Evolutionary conservation across 2,797 vertebrate species (phyloP), one percentile per base, ranked within the genome.

Genomic region (Sciurus carolinensis): DNA sequence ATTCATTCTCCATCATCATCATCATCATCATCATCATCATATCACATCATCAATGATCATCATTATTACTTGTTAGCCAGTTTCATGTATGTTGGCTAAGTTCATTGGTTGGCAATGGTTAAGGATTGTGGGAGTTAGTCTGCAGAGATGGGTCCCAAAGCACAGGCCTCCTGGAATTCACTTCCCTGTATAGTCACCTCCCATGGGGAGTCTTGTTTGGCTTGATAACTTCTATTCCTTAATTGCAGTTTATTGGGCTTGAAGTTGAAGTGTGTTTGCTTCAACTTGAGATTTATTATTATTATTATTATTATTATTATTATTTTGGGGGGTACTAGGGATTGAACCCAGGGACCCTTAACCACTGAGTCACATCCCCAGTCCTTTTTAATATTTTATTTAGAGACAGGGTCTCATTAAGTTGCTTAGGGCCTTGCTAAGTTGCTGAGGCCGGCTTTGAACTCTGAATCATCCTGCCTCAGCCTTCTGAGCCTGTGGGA

Each of bases 21-120:
- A 52, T 62, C 57, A 67, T 77, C 47, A 52, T 62, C 59, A 2
- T 75, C 20, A 11, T 39, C 57, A 67, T 39, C 36, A 36, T 36
- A 39, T 39, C 39, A 39, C 20, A 11, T 39, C 57, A 67, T 77
- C 47, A 52, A 52, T 62, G 42, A 79, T 42, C n/a, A 57, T 87
- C 83, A 69, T 44, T 64, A 33, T 54, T 69, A 90, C 57, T 92
- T 62, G 72, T 90, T 69, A 90, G 82, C 79, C 86, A 90, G 67
- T 66, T 77, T 71, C 59, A 39, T 62, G 73, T 7, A 47, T 90
- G 67, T 76, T 86, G 79, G 92, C 22, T 4, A 82, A 76, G n/a
- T 85, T 67, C 64, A 47, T 1, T 33, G 47, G 90, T 81, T 50
- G 76, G 80, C 62, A 28, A 3, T 30, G 17, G 62, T 69, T 88